Base-by-base conservation (phyloP, 2,113 vertebrate species). In the Actinemys pallida region DNA sequence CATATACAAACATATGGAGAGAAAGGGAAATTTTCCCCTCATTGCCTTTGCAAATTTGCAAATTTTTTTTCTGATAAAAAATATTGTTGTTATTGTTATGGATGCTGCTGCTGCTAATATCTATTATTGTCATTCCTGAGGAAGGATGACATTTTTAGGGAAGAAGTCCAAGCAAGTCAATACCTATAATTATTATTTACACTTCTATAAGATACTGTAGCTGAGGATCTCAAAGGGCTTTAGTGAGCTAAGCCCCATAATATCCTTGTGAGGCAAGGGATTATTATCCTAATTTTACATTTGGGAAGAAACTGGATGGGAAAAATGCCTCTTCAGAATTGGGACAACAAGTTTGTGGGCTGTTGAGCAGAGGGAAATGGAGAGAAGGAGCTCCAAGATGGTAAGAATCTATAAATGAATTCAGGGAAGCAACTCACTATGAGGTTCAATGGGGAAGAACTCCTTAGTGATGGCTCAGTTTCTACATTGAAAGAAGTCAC, bases 1-100 rank as follows among this genome's bases (percentile, higher is more conserved):
- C 84, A 53, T 12, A 90, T 94, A 90, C 39, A 80, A 95, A 59
- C 54, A 83, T 4, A 69, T 13, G 29, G 8, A 5, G 76, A 94
- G 47, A 14, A 87, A 86, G 82, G 6, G 45, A 5, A 59, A 62
- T 16, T 10, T 82, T 87, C 10, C 4, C 57, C 10, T 0, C 1
- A 8, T 42, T 29, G 39, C 56, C 20, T 90, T 47, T 45, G 59
- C 85, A 29, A 56, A 69, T 76, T 84, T 81, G 54, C 47, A 25
- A 2, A 81, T 75, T 35, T 1, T 69, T 3, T 47, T 81, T n/a
- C 50, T 89, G 59, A 45, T 83, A 4, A 69, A 47, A 10, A 5
- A 31, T 13, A 2, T 75, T 90, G 6, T 81, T 86, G 24, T 78
- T 78, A 47, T 78, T 29, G 45, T 22, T n/a, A 72, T 39, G 65